phyloP scores from a whole-genome alignment of 2,888 invertebrate species.

The Heliconius charithonia region DNA sequence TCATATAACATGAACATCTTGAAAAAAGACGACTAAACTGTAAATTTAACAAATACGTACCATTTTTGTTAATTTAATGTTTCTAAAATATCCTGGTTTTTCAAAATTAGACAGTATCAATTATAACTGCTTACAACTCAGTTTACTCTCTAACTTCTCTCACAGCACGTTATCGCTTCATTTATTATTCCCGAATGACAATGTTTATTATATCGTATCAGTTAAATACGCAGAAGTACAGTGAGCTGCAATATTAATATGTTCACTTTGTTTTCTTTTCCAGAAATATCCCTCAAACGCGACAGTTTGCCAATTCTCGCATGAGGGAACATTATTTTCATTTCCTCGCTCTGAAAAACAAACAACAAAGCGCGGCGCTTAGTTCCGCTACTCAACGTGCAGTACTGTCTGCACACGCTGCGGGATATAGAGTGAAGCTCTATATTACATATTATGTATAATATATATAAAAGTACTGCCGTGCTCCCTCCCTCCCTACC shows the following conservation, averaged over 20 bases:
- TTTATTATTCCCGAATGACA: constrained; percentile 28
- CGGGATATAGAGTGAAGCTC: too few species aligned
- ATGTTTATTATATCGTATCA: constrained; percentile 26
- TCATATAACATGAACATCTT: too few species aligned
- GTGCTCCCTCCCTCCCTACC: too few species aligned
- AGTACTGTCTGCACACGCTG: too few species aligned
- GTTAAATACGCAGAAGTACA: constrained; percentile 34
- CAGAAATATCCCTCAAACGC: neutral
- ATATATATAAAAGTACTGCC: too few species aligned
- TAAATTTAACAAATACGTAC: constrained; percentile 2
- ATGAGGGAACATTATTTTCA: too few species aligned
- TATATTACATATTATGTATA: too few species aligned
- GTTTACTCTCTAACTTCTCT: neutral
- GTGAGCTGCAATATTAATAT: neutral
- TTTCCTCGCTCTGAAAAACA: too few species aligned
- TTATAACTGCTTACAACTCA: neutral
- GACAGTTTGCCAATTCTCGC: too few species aligned
- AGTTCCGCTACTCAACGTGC: too few species aligned
- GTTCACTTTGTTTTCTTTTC: neutral
- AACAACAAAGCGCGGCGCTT: too few species aligned
- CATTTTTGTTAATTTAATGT: neutral
- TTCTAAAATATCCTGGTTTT: neutral
- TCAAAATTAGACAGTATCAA: neutral
- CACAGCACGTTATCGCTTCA: constrained; percentile 28
- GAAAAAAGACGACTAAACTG: neutral